These are phyloP conservation scores for Sebastes oblongus DNA, from an alignment of 2,797 vertebrate genomes.

Conservation along the genomic window DNA sequence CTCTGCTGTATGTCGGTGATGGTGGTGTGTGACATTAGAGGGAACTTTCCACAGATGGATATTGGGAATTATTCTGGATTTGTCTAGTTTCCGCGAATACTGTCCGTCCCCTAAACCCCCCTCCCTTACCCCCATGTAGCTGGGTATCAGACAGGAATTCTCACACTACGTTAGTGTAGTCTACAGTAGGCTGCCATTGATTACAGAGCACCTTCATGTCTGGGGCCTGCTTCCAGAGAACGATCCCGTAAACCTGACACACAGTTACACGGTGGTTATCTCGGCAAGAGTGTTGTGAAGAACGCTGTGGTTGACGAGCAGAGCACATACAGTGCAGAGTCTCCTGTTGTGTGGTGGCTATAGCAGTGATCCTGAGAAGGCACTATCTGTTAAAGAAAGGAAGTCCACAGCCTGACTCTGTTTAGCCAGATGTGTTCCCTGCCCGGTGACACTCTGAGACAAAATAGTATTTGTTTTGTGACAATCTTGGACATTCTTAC, in stretches of 20 bases:
- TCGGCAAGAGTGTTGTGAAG: constrained; percentile 8
- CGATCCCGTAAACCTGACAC: constrained; percentile 2
- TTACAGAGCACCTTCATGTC: constrained; percentile 45
- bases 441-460: constrained; percentile 61
- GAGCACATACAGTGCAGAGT: not conserved
- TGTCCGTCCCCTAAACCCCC: not conserved
- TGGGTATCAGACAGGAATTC: constrained; percentile 45
- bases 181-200: constrained; percentile 37
- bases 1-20: constrained; percentile 41
- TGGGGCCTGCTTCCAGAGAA: not conserved
- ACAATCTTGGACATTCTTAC: constrained; percentile 72
- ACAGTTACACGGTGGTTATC: not conserved
- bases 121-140: not conserved
- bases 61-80: constrained; percentile 46
- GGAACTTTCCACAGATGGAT: constrained; percentile 56
- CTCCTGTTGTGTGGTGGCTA: constrained; percentile 24
- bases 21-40: constrained; percentile 56
- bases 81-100: constrained; percentile 39
- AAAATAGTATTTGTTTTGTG: constrained; percentile 77
- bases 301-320: constrained; percentile 3
- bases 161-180: constrained; percentile 32
- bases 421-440: constrained; percentile 72
- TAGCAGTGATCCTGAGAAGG: constrained; percentile 8
- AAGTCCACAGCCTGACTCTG: constrained; percentile 41
- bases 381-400: constrained; percentile 49